Conservation (phyloP, 1,140 invertebrate species). For the Brachionus plicatilis region DNA sequence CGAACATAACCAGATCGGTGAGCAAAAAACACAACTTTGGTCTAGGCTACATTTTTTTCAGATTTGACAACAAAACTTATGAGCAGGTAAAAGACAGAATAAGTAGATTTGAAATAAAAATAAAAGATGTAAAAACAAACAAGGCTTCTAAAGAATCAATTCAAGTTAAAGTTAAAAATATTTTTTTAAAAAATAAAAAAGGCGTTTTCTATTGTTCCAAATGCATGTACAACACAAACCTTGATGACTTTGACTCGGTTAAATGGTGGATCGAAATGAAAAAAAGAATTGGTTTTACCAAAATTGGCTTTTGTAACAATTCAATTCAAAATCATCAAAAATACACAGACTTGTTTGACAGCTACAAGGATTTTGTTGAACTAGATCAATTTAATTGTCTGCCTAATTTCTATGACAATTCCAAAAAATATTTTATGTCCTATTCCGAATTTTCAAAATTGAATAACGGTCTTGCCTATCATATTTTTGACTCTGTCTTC, state of each 20-base stretch:
- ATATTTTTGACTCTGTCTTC: not conserved
- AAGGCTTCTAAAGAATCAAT: not conserved
- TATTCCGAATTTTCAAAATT: conserved; percentile 11
- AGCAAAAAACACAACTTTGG: not conserved
- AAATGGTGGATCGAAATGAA: conserved; percentile 24
- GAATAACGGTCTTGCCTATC: not conserved
- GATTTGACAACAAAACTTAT: conserved; percentile 20
- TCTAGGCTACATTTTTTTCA: not conserved
- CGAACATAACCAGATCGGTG: not conserved
- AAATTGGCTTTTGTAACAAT: conserved; percentile 23
- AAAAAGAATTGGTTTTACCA: not conserved
- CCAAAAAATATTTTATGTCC: conserved; percentile 7
- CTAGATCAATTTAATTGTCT: conserved; percentile 13
- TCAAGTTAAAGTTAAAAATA: conserved; percentile 2
- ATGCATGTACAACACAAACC: conserved; percentile 1
- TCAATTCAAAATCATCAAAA: not conserved
- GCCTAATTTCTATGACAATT: conserved; percentile 8
- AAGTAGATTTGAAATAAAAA: not conserved
- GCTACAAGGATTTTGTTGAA: not conserved
- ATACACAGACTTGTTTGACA: not conserved
- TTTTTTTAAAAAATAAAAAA: not conserved
- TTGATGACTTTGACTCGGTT: not conserved
- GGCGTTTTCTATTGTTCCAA: not conserved
- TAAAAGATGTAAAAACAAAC: not conserved
- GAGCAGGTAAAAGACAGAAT: not conserved